Evolutionary conservation across 2,113 vertebrate genomes (phyloP).

Genomic region (Oncorhynchus gorbuscha): DNA sequence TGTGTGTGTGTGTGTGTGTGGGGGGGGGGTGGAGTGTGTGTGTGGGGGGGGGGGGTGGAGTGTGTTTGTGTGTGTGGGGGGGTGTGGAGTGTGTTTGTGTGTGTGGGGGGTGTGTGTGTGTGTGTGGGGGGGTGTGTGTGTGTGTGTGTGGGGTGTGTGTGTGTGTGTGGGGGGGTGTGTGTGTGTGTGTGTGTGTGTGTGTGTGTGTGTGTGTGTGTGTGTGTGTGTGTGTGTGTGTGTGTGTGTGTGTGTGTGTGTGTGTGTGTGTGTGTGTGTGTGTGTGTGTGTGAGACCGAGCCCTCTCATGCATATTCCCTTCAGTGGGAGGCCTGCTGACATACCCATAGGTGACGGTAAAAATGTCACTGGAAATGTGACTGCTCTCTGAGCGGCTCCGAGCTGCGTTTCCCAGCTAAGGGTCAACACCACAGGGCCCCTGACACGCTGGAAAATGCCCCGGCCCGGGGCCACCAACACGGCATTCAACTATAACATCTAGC

Average conservation of each 20-base stretch:
- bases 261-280: neutral
- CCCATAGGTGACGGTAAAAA: constrained; percentile 81
- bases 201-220: neutral
- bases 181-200: no score
- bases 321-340: constrained; percentile 66
- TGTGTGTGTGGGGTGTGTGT: no score
- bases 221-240: neutral
- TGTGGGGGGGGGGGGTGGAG: no score
- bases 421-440: constrained; percentile 71
- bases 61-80: neutral
- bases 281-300: neutral
- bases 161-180: no score
- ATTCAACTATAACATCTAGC: constrained; percentile 63
- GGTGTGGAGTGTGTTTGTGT: no score
- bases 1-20: no score
- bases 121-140: no score
- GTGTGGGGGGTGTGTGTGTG: no score
- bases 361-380: constrained; percentile 80
- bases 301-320: constrained; percentile 7
- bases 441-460: constrained; percentile 67
- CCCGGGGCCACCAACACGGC: constrained; percentile 63
- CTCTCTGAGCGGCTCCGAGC: constrained; percentile 70
- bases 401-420: constrained; percentile 73
- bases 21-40: no score
- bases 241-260: neutral